A percentile compares a stretch with the other conserved stretches of the same genome.
Conservation (phyloP, 1,140 invertebrate genomes). For the Drosophila kurseongensis region DNA sequence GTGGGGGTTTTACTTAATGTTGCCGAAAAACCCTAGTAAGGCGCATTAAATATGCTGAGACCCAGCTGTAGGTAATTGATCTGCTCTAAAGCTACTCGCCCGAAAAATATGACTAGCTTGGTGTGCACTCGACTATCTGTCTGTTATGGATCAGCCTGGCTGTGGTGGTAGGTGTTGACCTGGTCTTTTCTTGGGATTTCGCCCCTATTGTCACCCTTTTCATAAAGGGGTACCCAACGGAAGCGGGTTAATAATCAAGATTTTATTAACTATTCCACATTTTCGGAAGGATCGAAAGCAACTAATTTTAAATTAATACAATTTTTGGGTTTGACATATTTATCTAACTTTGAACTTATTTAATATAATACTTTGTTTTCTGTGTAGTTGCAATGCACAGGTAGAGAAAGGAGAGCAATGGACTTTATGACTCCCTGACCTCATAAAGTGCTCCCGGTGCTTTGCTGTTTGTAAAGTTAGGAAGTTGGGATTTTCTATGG, state of each 20-base stretch:
- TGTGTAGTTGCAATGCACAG: not conserved
- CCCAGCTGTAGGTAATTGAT: conserved; percentile 24
- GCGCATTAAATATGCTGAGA: too few relatives aligned
- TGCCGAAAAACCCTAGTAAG: too few relatives aligned
- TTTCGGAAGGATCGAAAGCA: too few relatives aligned
- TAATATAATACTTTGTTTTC: not conserved
- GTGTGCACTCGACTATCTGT: not conserved
- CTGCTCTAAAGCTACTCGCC: conserved; percentile 3
- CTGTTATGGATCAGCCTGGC: not conserved
- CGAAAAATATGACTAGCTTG: conserved; percentile 16
- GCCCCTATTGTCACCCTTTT: conserved; percentile 13
- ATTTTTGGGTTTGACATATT: too few relatives aligned
- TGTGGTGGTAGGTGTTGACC: not conserved
- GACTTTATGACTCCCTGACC: conserved; percentile 38
- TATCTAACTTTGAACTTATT: too few relatives aligned
- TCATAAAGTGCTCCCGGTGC: conserved; percentile 37
- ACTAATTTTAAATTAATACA: too few relatives aligned
- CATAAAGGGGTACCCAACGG: conserved; percentile 18
- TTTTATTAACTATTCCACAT: too few relatives aligned
- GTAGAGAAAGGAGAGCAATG: conserved; percentile 12
- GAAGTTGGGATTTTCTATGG: too few relatives aligned
- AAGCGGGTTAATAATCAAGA: too few relatives aligned
- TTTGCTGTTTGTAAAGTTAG: too few relatives aligned
- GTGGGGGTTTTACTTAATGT: too few relatives aligned
- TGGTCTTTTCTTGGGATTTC: conserved; percentile 18